Percentiles rank a stretch among this genome's conserved stretches.
These are phyloP conservation scores for Pycnonotus jocosus DNA, from an alignment of 2,113 vertebrate species.

Conservation along the genomic window DNA sequence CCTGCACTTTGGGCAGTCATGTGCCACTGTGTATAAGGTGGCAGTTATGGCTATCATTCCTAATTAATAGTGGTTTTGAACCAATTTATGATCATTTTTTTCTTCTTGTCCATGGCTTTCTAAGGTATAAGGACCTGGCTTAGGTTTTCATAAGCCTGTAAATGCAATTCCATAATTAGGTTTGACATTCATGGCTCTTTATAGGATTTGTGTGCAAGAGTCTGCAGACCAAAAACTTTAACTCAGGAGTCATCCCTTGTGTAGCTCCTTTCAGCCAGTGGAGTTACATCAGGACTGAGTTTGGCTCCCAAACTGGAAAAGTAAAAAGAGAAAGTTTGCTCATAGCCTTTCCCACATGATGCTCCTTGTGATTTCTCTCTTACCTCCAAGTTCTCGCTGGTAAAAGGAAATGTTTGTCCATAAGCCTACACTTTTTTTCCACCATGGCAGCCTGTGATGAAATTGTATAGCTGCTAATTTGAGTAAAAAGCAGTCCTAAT, in stretches of 20 bases:
- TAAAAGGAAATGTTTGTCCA: slow-evolving; percentile 59
- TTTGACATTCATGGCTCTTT: slow-evolving; percentile 25
- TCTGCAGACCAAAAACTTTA: slow-evolving; percentile 16
- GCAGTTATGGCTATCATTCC: not conserved
- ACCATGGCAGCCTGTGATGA: slow-evolving; percentile 58
- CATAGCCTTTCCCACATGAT: slow-evolving; percentile 57
- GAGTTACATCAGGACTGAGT: slow-evolving; percentile 43
- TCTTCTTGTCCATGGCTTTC: not conserved
- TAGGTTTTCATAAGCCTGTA: slow-evolving; percentile 6
- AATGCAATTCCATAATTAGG: not conserved
- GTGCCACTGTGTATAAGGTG: not conserved
- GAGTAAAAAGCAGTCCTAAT: slow-evolving; percentile 16
- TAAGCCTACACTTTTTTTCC: slow-evolving; percentile 58
- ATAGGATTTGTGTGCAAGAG: slow-evolving; percentile 18
- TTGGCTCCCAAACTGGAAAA: slow-evolving; percentile 56
- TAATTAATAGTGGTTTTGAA: slow-evolving; percentile 16
- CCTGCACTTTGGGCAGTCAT: not conserved
- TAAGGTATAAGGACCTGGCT: not conserved
- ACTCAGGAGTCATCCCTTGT: not conserved
- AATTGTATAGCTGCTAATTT: slow-evolving; percentile 64
- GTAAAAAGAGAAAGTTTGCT: slow-evolving; percentile 63
- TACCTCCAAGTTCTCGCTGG: slow-evolving; percentile 55
- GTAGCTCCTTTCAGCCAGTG: slow-evolving; percentile 9
- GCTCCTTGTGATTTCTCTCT: slow-evolving; percentile 60
- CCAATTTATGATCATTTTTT: not conserved